phyloP scores from a whole-genome alignment of 2,113 vertebrate species.

The Eulacestoma nigropectus region DNA sequence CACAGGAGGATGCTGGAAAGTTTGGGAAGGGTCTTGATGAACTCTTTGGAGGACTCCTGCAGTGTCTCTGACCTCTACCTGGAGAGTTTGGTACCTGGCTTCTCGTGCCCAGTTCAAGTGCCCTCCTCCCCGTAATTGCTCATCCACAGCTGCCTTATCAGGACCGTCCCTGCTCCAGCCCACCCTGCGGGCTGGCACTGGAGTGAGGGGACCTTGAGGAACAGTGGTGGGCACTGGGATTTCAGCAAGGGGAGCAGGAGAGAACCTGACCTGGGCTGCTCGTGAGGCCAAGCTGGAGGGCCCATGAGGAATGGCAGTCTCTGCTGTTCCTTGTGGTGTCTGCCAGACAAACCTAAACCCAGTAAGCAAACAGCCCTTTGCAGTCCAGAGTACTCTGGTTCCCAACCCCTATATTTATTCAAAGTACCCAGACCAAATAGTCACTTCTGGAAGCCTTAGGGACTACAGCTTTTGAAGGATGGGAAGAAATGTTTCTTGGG shows the following conservation, averaged over 20 bases:
- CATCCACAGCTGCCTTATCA: neutral
- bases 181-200: neutral
- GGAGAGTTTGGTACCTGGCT: neutral
- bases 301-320: neutral
- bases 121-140: neutral
- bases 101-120: accelerated
- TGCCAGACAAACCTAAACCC: neutral
- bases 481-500: neutral
- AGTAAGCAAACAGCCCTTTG: neutral
- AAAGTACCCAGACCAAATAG: neutral
- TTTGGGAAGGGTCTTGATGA: neutral
- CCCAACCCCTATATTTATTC: neutral
- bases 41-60: neutral
- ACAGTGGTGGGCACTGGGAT: neutral
- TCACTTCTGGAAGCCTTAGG: neutral
- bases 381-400: neutral
- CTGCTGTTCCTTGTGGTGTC: neutral
- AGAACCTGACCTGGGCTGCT: neutral
- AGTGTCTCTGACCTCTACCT: neutral
- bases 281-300: neutral
- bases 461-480: neutral
- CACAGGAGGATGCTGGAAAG: neutral
- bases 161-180: neutral
- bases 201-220: neutral
- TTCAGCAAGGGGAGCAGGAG: neutral